These are phyloP conservation scores for Otocyon megalotis DNA, from an alignment of 2,113 vertebrate genomes.

Conservation along the genomic window DNA sequence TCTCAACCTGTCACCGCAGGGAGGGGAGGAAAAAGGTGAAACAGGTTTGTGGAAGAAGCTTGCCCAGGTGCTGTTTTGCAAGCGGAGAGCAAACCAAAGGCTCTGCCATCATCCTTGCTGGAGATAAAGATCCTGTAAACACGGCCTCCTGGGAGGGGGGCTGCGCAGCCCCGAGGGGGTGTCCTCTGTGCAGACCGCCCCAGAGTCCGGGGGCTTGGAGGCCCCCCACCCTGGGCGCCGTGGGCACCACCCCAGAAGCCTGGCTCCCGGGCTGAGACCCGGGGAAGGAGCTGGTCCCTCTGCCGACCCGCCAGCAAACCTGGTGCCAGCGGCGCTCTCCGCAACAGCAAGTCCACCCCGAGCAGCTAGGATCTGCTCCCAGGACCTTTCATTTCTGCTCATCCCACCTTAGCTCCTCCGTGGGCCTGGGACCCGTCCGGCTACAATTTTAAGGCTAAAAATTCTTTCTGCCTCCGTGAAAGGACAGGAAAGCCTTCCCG, in stretches of 20 bases:
- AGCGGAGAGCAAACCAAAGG: conserved; percentile 84
- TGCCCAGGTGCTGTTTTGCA: conserved; percentile 90
- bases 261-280: background rate
- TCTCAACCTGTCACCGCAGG: conserved; percentile 90
- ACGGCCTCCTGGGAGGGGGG: conserved; percentile 76
- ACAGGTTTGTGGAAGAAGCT: conserved; percentile 83
- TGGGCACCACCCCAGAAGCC: background rate
- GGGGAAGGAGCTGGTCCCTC: background rate
- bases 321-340: rapidly evolving
- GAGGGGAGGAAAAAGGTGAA: conserved; percentile 82
- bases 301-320: rapidly evolving
- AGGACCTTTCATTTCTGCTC: background rate
- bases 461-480: conserved; percentile 52
- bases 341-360: too few species aligned
- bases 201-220: background rate
- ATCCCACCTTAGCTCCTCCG: background rate
- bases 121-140: conserved; percentile 88
- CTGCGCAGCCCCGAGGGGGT: conserved; percentile 37
- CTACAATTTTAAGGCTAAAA: conserved; percentile 45
- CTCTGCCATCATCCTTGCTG: conserved; percentile 84
- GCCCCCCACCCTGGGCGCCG: background rate
- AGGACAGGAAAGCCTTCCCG: background rate
- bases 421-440: background rate
- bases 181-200: background rate
- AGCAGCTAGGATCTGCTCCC: background rate